phyloP scores from a whole-genome alignment of 2,888 invertebrate genomes.

The Lepidochitona cinerea region DNA sequence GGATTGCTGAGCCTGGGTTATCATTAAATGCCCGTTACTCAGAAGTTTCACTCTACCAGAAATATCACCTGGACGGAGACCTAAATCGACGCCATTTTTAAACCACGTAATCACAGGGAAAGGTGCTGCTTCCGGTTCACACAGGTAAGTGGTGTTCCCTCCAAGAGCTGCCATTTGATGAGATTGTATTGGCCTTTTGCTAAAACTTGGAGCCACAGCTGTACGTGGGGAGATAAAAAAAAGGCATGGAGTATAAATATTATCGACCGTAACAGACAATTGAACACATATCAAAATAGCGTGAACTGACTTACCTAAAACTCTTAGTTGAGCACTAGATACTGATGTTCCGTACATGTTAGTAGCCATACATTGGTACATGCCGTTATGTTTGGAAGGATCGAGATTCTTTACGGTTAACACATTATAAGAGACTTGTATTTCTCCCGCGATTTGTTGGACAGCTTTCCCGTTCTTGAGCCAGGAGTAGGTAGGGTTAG shows the following conservation, averaged over 20 bases:
- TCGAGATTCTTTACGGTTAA: slow-evolving; percentile 27
- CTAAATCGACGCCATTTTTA: slow-evolving; percentile 78
- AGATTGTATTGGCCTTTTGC: slow-evolving; percentile 87
- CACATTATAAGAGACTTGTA: slow-evolving; percentile 13
- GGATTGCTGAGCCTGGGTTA: slow-evolving; percentile 72
- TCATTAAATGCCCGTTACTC: slow-evolving; percentile 88
- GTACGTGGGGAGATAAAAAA: too few relatives aligned
- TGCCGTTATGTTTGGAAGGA: slow-evolving; percentile 82
- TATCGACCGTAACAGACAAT: too few relatives aligned
- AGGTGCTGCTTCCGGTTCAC: slow-evolving; percentile 95
- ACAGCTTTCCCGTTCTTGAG: slow-evolving; percentile 48
- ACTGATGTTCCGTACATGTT: slow-evolving; percentile 89
- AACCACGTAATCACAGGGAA: slow-evolving; percentile 85
- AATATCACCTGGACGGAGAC: slow-evolving; percentile 24
- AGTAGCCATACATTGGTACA: slow-evolving; percentile 94
- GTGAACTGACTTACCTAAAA: slow-evolving; percentile 78
- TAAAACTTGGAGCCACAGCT: slow-evolving; percentile 85
- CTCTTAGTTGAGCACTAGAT: slow-evolving; percentile 90
- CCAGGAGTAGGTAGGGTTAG: slow-evolving; percentile 52
- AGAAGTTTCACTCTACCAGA: slow-evolving; percentile 75
- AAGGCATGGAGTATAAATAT: too few relatives aligned
- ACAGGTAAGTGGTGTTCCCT: slow-evolving; percentile 89
- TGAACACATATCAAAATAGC: too few relatives aligned
- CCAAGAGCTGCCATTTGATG: slow-evolving; percentile 91
- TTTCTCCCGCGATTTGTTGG: slow-evolving; percentile 29